phyloP scores from a whole-genome alignment of 2,888 invertebrate species.

The Pterostichus niger region DNA sequence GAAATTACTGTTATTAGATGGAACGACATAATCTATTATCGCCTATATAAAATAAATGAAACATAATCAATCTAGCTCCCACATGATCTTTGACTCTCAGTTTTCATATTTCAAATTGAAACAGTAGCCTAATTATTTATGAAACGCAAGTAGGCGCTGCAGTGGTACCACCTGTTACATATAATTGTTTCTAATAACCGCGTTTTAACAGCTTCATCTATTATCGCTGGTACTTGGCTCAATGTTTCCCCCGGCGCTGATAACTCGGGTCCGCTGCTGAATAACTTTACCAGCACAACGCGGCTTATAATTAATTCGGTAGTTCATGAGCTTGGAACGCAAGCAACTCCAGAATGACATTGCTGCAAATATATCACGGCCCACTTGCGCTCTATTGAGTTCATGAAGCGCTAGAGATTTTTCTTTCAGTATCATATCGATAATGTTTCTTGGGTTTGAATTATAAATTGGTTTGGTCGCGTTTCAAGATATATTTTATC shows the following conservation, averaged over 20 bases:
- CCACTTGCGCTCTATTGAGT: slow-evolving; percentile 1
- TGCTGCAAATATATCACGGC: slow-evolving; percentile 44
- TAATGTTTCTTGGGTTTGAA: slow-evolving; percentile 9
- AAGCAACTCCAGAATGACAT: slow-evolving; percentile 53
- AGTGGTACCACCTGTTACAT: slow-evolving; percentile 56
- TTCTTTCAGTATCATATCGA: background rate
- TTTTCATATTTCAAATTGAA: background rate
- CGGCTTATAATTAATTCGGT: slow-evolving; percentile 54
- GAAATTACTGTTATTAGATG: too few species aligned
- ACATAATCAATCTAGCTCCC: background rate
- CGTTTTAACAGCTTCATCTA: slow-evolving; percentile 61
- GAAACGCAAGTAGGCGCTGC: slow-evolving; percentile 1
- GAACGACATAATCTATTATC: too few species aligned
- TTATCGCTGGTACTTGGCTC: slow-evolving; percentile 49
- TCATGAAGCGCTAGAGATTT: background rate
- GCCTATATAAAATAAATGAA: background rate
- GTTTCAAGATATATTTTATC: background rate
- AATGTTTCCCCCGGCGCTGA: slow-evolving; percentile 50
- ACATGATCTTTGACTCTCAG: background rate
- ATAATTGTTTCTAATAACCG: slow-evolving; percentile 57
- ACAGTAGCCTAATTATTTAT: slow-evolving; percentile 9
- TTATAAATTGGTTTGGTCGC: background rate
- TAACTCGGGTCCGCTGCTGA: slow-evolving; percentile 28
- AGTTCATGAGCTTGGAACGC: slow-evolving; percentile 4
- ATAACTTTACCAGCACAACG: slow-evolving; percentile 34